Percentiles rank a stretch among this genome's conserved stretches.
Conservation (phyloP, 2,888 invertebrate genomes). For the Miltochrista miniata region DNA sequence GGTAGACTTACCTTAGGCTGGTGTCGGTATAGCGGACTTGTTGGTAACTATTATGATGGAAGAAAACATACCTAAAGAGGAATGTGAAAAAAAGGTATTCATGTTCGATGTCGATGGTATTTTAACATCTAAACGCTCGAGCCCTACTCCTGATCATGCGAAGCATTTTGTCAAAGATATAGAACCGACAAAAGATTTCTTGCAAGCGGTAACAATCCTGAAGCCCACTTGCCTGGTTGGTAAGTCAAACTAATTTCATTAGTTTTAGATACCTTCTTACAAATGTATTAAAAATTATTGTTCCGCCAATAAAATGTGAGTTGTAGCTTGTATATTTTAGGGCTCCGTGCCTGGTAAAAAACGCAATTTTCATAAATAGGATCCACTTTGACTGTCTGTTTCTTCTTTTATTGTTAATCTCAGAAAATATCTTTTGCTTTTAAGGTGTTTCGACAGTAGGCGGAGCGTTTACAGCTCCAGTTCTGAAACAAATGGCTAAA, state of each 20-base stretch:
- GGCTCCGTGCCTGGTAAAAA: no score
- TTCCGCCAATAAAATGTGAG: no score
- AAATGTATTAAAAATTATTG: no score
- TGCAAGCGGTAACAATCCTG: conserved; percentile 88
- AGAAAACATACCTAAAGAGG: conserved; percentile 74
- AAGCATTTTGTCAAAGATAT: conserved; percentile 88
- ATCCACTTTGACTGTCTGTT: no score
- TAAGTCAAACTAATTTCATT: conserved; percentile 53
- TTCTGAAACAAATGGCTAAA: conserved; percentile 91
- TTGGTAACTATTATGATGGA: conserved; percentile 92
- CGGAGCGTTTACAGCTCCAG: conserved; percentile 93
- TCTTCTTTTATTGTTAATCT: no score
- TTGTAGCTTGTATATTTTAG: no score
- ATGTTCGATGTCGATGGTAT: conserved; percentile 96
- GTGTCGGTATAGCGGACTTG: conserved; percentile 94
- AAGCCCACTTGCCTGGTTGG: conserved; percentile 93
- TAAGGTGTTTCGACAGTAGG: conserved; percentile 85
- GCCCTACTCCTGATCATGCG: conserved; percentile 85
- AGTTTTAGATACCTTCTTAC: no score
- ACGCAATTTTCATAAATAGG: no score
- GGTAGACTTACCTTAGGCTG: conserved; percentile 83
- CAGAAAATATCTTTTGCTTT: no score
- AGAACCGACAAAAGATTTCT: conserved; percentile 88
- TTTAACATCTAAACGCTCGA: conserved; percentile 85
- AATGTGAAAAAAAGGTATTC: conserved; percentile 92